Base-by-base conservation (phyloP, 2,888 invertebrate genomes). In the Eucera pruinosa region DNA sequence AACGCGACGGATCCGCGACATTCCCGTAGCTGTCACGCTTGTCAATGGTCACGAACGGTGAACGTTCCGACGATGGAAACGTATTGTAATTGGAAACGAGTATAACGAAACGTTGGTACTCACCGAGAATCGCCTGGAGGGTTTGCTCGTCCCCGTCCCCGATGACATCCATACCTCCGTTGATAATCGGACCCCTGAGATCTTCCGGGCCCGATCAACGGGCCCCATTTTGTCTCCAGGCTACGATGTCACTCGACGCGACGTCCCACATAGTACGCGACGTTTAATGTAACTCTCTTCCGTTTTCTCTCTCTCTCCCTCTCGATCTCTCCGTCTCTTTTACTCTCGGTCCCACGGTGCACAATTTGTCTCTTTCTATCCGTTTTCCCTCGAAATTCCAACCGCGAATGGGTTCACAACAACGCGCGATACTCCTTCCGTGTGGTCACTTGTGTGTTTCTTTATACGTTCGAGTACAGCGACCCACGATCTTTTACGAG, bases 71-170 rank as follows among this genome's bases (percentile, higher is more conserved):
- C 30, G n/a, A n/a, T n/a, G n/a, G n/a, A 13, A 5, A 52, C 25
- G n/a, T 20, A 47, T 55, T 15, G 30, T 13, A 5, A 6, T 6
- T 11, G n/a, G 25, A 25, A 18, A 36, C 25, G 6, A 25, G 30
- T 25, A 23, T 25, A 68, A 33, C 39, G 15, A 57, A 58, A 20
- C 13, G 36, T 13, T 36, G 15, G 48, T 45, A 89, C 91, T 91
- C 80, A 92, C 93, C 92, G 86, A 92, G 91, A 88, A 92, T 92
- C 87, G 92, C 92, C 90, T 92, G 92, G 87, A 92, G 91, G 89
- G 92, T 91, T 87, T 92, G 92, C 87, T 92, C 92, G 87, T 91
- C 91, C 81, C 91, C 91, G 87, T 91, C 91, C 86, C 89, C 91
- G 89, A 91, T 91, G 88, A 91, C 92, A 86, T 92, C 92, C 92